phyloP scores from a whole-genome alignment of 1,140 invertebrate species.

The Diachasmimorpha longicaudata region DNA sequence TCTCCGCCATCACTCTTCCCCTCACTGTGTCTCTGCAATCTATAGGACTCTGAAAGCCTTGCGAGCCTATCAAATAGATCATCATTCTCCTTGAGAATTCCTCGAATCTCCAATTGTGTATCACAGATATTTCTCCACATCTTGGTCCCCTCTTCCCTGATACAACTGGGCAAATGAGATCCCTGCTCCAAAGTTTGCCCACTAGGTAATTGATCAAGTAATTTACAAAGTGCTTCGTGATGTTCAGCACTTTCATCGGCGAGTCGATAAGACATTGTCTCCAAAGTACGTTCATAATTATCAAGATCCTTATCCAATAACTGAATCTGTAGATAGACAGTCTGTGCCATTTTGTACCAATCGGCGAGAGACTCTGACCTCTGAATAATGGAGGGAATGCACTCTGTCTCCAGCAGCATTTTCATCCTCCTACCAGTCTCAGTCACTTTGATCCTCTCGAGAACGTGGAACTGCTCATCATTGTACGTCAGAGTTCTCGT shows the following conservation, averaged over 20 bases:
- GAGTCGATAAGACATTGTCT: constrained; percentile 51
- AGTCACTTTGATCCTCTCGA: constrained; percentile 78
- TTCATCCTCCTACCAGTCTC: constrained; percentile 75
- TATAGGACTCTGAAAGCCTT: constrained; percentile 12
- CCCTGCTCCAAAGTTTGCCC: constrained; percentile 39
- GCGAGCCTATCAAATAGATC: constrained; percentile 56
- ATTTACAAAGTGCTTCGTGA: constrained; percentile 46
- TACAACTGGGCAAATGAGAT: constrained; percentile 36
- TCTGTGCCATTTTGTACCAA: constrained; percentile 86
- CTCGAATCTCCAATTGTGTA: constrained; percentile 58
- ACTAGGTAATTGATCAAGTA: constrained; percentile 47
- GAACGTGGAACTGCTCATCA: constrained; percentile 91
- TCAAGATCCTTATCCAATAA: constrained; percentile 78
- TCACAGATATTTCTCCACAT: constrained; percentile 57
- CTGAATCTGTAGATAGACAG: constrained; percentile 75
- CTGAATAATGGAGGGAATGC: constrained; percentile 70
- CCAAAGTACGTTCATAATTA: constrained; percentile 59
- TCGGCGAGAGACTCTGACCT: constrained; percentile 77
- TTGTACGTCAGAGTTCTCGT: constrained; percentile 86
- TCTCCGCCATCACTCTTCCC: not conserved
- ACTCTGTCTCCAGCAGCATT: constrained; percentile 70
- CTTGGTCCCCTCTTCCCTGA: constrained; percentile 44
- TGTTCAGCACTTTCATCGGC: constrained; percentile 53
- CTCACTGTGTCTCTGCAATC: not conserved
- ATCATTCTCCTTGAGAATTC: constrained; percentile 58